These are phyloP conservation scores for Drosophila dunni DNA, from an alignment of 1,140 invertebrate genomes.

Conservation along the genomic window DNA sequence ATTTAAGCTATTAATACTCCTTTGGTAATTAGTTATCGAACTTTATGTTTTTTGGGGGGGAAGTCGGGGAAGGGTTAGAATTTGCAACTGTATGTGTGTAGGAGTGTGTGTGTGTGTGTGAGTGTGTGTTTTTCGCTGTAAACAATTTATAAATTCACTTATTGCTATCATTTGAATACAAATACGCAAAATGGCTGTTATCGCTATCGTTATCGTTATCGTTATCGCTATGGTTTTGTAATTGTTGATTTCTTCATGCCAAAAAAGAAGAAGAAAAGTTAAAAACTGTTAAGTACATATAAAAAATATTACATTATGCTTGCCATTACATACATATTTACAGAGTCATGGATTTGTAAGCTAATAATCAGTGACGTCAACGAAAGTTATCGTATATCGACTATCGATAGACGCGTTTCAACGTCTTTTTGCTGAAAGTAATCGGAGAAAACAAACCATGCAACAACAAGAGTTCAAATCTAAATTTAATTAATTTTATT, in stretches of 20 bases:
- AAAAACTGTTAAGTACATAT: conserved; percentile 76
- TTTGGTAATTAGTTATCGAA: conserved; percentile 63
- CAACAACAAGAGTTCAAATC: conserved; percentile 51
- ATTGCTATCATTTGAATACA: conserved; percentile 50
- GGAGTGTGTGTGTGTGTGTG: conserved; percentile 13
- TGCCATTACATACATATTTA: conserved; percentile 38
- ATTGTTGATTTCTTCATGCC: conserved; percentile 55
- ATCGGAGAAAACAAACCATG: conserved; percentile 43
- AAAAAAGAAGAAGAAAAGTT: conserved; percentile 57
- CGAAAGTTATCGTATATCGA: conserved; percentile 6
- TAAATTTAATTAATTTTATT: conserved; percentile 15
- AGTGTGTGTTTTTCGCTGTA: conserved; percentile 54
- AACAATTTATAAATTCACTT: conserved; percentile 69
- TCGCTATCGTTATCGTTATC: conserved; percentile 29
- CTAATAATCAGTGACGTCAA: conserved; percentile 19
- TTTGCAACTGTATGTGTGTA: conserved; percentile 19
- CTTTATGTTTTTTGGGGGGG: not conserved
- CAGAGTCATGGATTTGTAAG: conserved; percentile 21
- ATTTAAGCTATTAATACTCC: conserved; percentile 81
- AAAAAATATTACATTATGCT: conserved; percentile 65
- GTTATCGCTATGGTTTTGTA: conserved; percentile 17
- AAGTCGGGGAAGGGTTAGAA: not conserved
- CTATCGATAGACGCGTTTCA: conserved; percentile 31
- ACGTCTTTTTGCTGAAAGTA: conserved; percentile 26
- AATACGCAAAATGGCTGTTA: conserved; percentile 64